Evolutionary conservation across 2,113 vertebrate genomes (phyloP), one percentile per base, ranked within the genome.

Genomic region (Agelaius phoeniceus): DNA sequence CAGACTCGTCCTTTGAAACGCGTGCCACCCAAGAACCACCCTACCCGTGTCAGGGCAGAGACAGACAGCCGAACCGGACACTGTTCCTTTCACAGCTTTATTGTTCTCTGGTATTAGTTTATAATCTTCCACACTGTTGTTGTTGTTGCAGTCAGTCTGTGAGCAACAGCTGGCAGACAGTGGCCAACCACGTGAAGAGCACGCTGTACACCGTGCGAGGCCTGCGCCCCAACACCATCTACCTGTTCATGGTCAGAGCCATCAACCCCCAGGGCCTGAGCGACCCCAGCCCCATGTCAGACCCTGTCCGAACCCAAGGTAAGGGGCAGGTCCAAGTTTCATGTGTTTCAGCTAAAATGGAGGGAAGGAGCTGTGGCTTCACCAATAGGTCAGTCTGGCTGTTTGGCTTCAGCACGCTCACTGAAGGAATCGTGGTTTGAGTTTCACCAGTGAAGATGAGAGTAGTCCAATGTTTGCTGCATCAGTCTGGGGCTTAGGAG

Each of bases 151-250:
- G 99, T 96, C 99, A 99, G 79, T 99, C 99, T 1, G 99, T 99
- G 98, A 99, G 99, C 98, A 99, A 99, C 86, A 99, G 99, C 93
- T 99, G 99, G 99, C 99, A 99, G 84, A 99, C 99, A 0, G 99
- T 99, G 58, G 99, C 99, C 17, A 99, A 99, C 92, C 99, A 99
- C 1, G 98, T 99, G 83, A 99, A 99, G 98, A 98, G 97, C 59
- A 99, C 98, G 2, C 98, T 99, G 93, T 99, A 98, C 80, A 99
- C 99, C 2, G 98, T 99, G 59, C 98, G 98, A 95, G 98, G 99
- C 65, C 97, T 99, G 23, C 98, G 99, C 39, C 99, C 99, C 62
- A 99, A 99, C 94, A 99, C 99, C 37, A 99, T 99, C 96, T 99
- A 99, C 97, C 97, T 99, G 85, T 99, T 99, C 97, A 99, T 99